These are phyloP conservation scores for Ibidorhyncha struthersii DNA, from an alignment of 2,113 vertebrate species.

Conservation along the genomic window DNA sequence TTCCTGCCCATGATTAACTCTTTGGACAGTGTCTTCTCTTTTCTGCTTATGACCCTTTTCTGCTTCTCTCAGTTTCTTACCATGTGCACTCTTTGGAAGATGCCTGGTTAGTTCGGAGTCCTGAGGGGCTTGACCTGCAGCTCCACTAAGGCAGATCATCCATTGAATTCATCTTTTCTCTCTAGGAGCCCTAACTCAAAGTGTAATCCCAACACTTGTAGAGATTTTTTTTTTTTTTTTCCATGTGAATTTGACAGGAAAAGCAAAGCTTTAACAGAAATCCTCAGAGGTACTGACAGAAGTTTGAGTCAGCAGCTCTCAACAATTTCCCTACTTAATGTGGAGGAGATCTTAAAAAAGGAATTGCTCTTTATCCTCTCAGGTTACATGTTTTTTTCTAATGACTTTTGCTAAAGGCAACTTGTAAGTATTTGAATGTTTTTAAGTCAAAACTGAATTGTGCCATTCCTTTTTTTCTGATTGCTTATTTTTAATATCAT, in stretches of 20 bases:
- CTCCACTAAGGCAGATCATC: background rate
- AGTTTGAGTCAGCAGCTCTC: background rate
- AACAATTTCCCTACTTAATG: background rate
- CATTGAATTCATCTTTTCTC: background rate
- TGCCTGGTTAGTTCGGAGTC: background rate
- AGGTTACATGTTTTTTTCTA: background rate
- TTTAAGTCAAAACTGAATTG: background rate
- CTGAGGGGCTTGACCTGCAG: background rate
- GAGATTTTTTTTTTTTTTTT: background rate
- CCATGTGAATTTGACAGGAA: background rate
- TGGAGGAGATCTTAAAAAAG: background rate
- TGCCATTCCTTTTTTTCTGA: background rate
- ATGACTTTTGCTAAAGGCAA: fast-evolving
- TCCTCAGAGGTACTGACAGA: background rate
- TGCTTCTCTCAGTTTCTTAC: background rate
- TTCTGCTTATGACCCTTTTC: background rate
- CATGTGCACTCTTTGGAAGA: background rate
- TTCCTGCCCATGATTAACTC: background rate
- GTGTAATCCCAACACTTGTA: background rate
- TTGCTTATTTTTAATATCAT: background rate
- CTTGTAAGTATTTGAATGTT: background rate
- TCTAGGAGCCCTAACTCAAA: background rate
- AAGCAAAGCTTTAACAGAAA: background rate
- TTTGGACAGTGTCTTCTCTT: background rate
- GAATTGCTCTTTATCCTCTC: background rate